Evolutionary conservation across 2,888 invertebrate genomes (phyloP), one percentile per base, ranked within the genome.

Genomic region (Adela reaumurella): DNA sequence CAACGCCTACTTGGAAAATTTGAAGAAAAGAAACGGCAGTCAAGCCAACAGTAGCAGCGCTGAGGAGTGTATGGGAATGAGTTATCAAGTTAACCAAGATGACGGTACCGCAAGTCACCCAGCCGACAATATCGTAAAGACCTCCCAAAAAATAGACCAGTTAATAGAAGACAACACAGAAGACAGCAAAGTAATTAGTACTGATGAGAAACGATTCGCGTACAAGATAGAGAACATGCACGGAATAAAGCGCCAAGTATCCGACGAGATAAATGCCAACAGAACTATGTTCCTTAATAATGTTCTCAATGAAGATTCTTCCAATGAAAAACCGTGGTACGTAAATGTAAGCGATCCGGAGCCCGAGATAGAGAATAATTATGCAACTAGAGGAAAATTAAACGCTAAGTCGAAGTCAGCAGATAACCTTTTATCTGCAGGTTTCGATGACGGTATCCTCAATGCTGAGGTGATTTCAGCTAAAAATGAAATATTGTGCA

Each of bases 71-170:
- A 60, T 74, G 19, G 68, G 74, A 50, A 70, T 77, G 72, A 70
- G 70, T 54, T 81, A 82, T 56, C 78, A 82, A 62, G 70, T 74
- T 3, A 77, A 81, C 55, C 78, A 81, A 52, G 82, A 81, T 54
- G 83, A 83, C 56, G 68, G 80, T 48, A 83, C 77, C 41, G 76
- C 74, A 19, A 82, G 78, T 57, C 81, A 81, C 62, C 74, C 82
- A 46, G 79, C 80, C 28, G 81, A 81, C 56, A 81, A 83, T 56
- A 83, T 83, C 51, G 73, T 77, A 59, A 70, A 68, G 56, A 81
- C 82, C 11, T 83, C 83, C 2, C 62, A 81, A 50, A 80, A 81
- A 63, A 83, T 83, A 54, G 83, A 84, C 59, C 78, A 74, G 53
- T 68, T 80, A 19, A 76, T 79, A 45, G 77, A 73, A 46, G 73